phyloP scores from a whole-genome alignment of 2,797 vertebrate species.

The Anabacerthia variegaticeps region DNA sequence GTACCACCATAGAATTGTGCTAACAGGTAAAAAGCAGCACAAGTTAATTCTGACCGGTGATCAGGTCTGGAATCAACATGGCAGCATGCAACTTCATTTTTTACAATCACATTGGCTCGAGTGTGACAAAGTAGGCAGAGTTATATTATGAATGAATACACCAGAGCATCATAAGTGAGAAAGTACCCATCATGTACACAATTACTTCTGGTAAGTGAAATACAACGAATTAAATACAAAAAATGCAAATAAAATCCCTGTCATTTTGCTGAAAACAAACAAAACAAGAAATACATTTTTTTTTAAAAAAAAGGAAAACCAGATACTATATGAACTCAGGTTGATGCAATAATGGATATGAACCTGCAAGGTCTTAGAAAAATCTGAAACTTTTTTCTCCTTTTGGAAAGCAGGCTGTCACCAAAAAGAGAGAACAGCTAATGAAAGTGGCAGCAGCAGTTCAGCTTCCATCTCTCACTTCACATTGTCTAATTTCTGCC shows the following conservation, averaged over 20 bases:
- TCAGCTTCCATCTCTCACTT: constrained; percentile 49
- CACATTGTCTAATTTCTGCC: not conserved
- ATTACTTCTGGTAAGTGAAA: not conserved
- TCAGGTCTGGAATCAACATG: not conserved
- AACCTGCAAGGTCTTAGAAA: not conserved
- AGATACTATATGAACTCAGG: not conserved
- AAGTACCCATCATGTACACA: not conserved
- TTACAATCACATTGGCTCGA: not conserved
- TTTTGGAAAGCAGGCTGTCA: not conserved
- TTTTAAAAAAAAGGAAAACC: not conserved
- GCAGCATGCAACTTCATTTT: not conserved
- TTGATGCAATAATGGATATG: not conserved
- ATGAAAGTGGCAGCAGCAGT: not conserved
- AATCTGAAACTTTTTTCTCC: not conserved
- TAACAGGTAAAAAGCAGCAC: not conserved
- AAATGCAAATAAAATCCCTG: not conserved
- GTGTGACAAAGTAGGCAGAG: not conserved
- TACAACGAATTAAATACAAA: not conserved
- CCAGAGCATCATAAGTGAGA: not conserved
- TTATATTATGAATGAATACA: not conserved
- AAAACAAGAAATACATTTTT: not conserved
- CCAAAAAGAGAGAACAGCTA: not conserved
- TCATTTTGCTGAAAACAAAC: not conserved
- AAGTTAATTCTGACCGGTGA: not conserved
- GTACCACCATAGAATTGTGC: not conserved